Percentiles rank a stretch among this genome's conserved stretches.
These are phyloP conservation scores for Agrilus planipennis DNA, from an alignment of 1,140 invertebrate genomes.

Conservation along the genomic window DNA sequence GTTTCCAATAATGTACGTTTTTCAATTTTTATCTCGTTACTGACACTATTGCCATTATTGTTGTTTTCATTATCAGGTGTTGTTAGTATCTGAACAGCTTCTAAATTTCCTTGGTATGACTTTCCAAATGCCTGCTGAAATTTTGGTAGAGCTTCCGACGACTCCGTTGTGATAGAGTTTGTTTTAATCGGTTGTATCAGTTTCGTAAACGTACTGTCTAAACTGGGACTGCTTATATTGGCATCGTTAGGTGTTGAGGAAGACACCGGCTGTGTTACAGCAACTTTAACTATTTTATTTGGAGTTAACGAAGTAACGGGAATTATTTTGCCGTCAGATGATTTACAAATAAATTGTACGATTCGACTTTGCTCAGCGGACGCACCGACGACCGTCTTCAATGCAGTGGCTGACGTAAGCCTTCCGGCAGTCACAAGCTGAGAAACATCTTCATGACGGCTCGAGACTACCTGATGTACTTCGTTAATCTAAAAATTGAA, in stretches of 20 bases:
- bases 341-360: constrained; percentile 43
- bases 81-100: constrained; percentile 7
- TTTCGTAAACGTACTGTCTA: constrained; percentile 41
- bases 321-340: constrained; percentile 41
- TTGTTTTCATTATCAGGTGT: too few relatives aligned
- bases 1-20: constrained; percentile 7
- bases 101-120: constrained; percentile 36
- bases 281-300: constrained; percentile 25
- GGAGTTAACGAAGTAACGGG: constrained; percentile 37
- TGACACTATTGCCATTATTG: constrained; percentile 10
- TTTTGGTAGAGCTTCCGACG: constrained; percentile 44
- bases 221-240: constrained; percentile 11
- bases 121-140: constrained; percentile 72
- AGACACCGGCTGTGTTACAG: constrained; percentile 28
- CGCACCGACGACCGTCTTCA: constrained; percentile 14
- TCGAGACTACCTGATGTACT: too few relatives aligned
- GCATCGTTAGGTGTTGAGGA: constrained; percentile 17
- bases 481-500: too few relatives aligned
- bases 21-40: constrained; percentile 6
- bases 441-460: too few relatives aligned
- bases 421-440: too few relatives aligned
- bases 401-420: constrained; percentile 1
- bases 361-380: constrained; percentile 25
- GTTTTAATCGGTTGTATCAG: constrained; percentile 34
- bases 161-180: constrained; percentile 3